Base-by-base conservation (phyloP, 2,888 invertebrate genomes). In the Pecten maximus region DNA sequence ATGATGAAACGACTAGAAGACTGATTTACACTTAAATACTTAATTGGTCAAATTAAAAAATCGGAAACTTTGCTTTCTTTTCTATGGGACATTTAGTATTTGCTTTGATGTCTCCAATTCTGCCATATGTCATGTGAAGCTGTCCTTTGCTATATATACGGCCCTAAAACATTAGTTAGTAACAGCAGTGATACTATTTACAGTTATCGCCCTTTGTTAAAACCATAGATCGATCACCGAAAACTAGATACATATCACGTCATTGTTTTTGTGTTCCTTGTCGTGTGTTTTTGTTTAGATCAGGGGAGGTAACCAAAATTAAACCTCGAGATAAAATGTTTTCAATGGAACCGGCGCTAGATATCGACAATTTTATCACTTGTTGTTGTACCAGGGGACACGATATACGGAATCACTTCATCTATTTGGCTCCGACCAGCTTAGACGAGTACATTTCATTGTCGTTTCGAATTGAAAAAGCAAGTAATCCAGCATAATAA, bases 21-120 rank as follows among this genome's bases (percentile, higher is more conserved):
- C 35, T 16, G 35, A 74, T 74, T 74, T 74, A 74, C 74, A 74
- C 74, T 74, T 74, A 35, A 74, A 74, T 74, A 74, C 74, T 74
- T 74, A 74, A 74, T 74, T 74, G 74, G 35, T 74, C 74, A 74
- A 74, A 74, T 74, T 74, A 74, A 74, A 74, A 74, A 74, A 74
- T 74, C 2, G 35, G 74, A 74, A 28, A 74, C 74, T 74, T 74
- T 74, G 28, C 74, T 74, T 74, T 74, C 74, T 74, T 74, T 74
- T 74, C 74, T 35, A 28, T 74, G 23, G 19, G 74, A 35, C 0
- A 74, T 74, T 10, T 23, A 28, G 74, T 74, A 35, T 35, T 74
- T 74, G 12, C 74, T 74, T 74, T 74, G 74, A 74, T 74, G 35
- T 74, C 35, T 74, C 35, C 23, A 3, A 74, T 74, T 35, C 2